Evolutionary conservation across 2,888 invertebrate genomes (phyloP).

Genomic region (Papilio protenor): DNA sequence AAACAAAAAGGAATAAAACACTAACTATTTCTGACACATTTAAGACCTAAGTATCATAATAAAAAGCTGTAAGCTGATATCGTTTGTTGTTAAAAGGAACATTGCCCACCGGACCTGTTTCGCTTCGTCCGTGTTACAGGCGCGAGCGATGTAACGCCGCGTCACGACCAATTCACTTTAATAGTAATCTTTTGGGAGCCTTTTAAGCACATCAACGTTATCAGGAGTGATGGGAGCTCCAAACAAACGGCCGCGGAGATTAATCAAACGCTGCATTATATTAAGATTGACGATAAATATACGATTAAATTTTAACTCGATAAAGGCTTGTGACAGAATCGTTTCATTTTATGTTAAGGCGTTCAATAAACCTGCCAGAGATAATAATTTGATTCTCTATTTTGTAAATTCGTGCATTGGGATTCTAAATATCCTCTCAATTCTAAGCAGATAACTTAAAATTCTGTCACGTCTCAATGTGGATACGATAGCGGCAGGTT

Average conservation of each 20-base stretch:
- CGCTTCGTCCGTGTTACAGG: conserved; percentile 1
- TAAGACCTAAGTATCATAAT: background rate
- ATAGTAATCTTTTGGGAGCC: conserved; percentile 32
- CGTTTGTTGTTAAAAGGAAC: conserved; percentile 6
- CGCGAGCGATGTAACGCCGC: conserved; percentile 17
- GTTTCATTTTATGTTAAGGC: background rate
- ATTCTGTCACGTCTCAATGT: conserved; percentile 12
- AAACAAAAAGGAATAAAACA: background rate
- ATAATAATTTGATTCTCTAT: background rate
- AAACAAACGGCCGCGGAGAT: conserved; percentile 24
- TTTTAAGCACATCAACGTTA: conserved; percentile 34
- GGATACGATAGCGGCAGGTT: conserved; percentile 6
- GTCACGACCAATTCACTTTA: conserved; percentile 35
- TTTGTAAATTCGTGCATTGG: background rate
- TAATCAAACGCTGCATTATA: conserved; percentile 15
- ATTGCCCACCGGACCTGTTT: background rate
- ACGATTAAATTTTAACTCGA: background rate
- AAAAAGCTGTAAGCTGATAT: background rate
- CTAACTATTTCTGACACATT: background rate
- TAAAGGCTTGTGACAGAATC: background rate
- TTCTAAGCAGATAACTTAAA: background rate
- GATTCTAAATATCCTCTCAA: background rate
- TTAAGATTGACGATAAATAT: conserved; percentile 25
- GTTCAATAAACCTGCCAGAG: background rate
- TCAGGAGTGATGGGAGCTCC: conserved; percentile 24